These are phyloP conservation scores for Cephus runcator DNA, from an alignment of 2,888 invertebrate species.

Conservation along the genomic window DNA sequence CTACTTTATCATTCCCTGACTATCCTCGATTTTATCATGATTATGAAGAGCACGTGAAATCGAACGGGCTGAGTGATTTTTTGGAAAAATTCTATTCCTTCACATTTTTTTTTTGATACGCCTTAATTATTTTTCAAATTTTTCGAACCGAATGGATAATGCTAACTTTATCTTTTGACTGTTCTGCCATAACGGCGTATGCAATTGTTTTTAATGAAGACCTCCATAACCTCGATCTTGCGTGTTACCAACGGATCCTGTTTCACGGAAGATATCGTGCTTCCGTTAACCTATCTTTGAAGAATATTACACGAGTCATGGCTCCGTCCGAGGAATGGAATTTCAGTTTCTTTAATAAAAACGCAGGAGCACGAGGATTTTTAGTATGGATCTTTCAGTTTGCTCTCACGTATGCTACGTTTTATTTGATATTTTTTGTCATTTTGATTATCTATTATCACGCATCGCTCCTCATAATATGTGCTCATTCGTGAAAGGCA, in stretches of 20 bases:
- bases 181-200: not conserved
- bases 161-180: not conserved
- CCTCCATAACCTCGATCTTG: slow-evolving; percentile 15
- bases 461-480: slow-evolving; percentile 46
- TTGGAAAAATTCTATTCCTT: not conserved
- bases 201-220: not conserved
- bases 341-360: slow-evolving; percentile 25
- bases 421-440: slow-evolving; percentile 42
- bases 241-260: slow-evolving; percentile 23
- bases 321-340: slow-evolving; percentile 15
- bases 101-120: no score
- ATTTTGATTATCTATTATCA: slow-evolving; percentile 56
- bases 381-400: slow-evolving; percentile 41
- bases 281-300: slow-evolving; percentile 9
- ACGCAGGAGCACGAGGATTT: slow-evolving; percentile 30
- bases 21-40: not conserved
- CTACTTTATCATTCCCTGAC: not conserved
- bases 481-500: slow-evolving; percentile 34
- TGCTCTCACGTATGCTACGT: slow-evolving; percentile 39
- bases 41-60: not conserved
- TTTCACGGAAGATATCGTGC: not conserved
- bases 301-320: slow-evolving; percentile 12
- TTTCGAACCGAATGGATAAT: not conserved
- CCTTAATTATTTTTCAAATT: not conserved
- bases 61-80: not conserved